phyloP scores from a whole-genome alignment of 1,140 invertebrate genomes.

The Dreissena polymorpha region DNA sequence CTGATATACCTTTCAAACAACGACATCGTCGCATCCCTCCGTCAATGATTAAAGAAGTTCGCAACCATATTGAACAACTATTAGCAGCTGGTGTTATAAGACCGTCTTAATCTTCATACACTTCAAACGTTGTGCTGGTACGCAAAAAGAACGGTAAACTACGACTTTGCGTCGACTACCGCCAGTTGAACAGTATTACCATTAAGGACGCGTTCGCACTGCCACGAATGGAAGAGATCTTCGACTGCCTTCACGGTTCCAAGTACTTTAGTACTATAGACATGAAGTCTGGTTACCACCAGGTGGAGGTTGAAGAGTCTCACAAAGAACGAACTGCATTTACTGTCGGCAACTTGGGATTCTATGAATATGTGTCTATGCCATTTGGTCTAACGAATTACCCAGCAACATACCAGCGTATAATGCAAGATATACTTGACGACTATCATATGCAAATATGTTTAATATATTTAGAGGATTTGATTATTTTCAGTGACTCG shows the following conservation, averaged over 20 bases:
- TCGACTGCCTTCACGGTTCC: constrained; percentile 13
- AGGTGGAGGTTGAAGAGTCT: background rate
- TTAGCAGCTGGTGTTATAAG: background rate
- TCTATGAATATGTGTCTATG: no score
- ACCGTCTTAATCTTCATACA: background rate
- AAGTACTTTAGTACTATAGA: no score
- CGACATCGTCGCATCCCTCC: constrained; percentile 1
- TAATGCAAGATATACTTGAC: constrained; percentile 46
- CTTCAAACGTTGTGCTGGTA: no score
- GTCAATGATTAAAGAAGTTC: background rate
- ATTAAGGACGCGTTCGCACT: constrained; percentile 11
- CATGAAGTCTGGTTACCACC: no score
- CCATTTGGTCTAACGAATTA: constrained; percentile 39
- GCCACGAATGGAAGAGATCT: constrained; percentile 4
- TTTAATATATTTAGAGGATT: constrained; percentile 25
- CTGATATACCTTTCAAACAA: constrained; percentile 18
- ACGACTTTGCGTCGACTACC: no score
- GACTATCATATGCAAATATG: constrained; percentile 13
- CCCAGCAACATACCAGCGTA: constrained; percentile 48
- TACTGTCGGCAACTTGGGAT: constrained; percentile 27
- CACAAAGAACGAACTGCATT: background rate
- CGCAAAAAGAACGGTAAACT: no score
- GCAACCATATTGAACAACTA: background rate
- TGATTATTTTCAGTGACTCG: no score
- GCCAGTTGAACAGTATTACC: no score